Evolutionary conservation across 2,797 vertebrate genomes (phyloP).

Genomic region (Chlorospingus semifuscus): DNA sequence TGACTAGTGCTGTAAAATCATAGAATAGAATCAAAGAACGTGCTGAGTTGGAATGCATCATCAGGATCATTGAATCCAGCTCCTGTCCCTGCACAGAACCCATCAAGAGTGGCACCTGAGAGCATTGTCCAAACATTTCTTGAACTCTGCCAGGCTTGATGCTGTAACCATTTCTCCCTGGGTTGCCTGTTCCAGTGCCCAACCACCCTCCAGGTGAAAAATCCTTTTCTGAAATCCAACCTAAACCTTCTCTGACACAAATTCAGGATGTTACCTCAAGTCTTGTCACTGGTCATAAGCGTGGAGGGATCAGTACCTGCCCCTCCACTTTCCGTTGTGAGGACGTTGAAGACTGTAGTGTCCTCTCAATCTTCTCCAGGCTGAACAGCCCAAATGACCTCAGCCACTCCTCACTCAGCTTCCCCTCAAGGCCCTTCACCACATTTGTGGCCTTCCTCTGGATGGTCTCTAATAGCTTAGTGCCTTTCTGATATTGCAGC

Average conservation of each 20-base stretch:
- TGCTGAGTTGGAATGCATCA: not conserved
- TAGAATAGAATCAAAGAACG: not conserved
- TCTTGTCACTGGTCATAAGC: not conserved
- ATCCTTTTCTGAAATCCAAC: not conserved
- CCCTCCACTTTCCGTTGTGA: not conserved
- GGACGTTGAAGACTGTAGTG: not conserved
- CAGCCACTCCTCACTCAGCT: not conserved
- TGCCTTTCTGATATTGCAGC: not conserved
- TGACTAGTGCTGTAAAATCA: not conserved
- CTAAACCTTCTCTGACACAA: not conserved
- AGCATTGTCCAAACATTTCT: not conserved
- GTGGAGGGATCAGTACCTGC: not conserved
- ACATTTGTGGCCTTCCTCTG: not conserved
- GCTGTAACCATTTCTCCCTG: not conserved
- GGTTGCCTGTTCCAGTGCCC: not conserved
- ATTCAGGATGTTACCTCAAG: not conserved
- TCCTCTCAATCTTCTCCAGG: not conserved
- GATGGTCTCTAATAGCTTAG: not conserved
- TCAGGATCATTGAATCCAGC: not conserved
- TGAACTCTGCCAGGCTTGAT: not conserved
- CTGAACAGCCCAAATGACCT: not conserved
- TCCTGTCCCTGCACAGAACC: not conserved
- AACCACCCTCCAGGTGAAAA: rapidly evolving
- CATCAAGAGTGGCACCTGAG: not conserved
- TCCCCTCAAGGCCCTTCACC: not conserved